Base-by-base conservation (phyloP, 2,797 vertebrate genomes). In the Clarias fuscus region DNA sequence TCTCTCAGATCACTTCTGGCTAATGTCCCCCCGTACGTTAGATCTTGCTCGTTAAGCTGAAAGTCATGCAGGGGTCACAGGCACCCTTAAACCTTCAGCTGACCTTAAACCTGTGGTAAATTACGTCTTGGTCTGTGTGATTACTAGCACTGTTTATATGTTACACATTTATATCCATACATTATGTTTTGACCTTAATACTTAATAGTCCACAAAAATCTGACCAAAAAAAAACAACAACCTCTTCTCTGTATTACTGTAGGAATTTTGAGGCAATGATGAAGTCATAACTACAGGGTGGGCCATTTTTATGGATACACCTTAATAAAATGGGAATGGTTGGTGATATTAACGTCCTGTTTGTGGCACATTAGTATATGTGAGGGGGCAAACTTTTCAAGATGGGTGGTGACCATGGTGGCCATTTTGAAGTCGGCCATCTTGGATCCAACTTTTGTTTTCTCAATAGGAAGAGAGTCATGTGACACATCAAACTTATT, bases 31-130 rank as follows among this genome's bases (percentile, higher is more conserved):
- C 4, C 33, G 17, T 24, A 64, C 4, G 22, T 64, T 43, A 64
- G 77, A 80, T 13, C 30, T 18, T 80, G 7, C 22, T n/a, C 14
- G 43, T 80, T 80, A 80, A 62, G 37, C 22, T 64, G n/a, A 64
- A 80, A 37, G 58, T 83, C 79, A 82, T 22, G 10, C 59, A 48
- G 58, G 76, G 84, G 85, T 89, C 85, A 82, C 71, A n/a, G 33
- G 53, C 62, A 61, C 40, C 62, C 68, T 86, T 56, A 85, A 68
- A 53, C 83, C 11, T 62, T 78, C 30, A 78, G 58, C 30, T 78
- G 56, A 80, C 78, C 33, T 40, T 80, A 33, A 80, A 80, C 59
- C 37, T 59, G 27, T 20, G 59, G 7, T 1, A 37, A 61, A 40
- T 80, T 80, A 64, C 78, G 22, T n/a, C 22, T 24, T 43, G 37